Evolutionary conservation across 2,797 vertebrate species (phyloP), one percentile per base, ranked within the genome.

Genomic region (Clamator glandarius): DNA sequence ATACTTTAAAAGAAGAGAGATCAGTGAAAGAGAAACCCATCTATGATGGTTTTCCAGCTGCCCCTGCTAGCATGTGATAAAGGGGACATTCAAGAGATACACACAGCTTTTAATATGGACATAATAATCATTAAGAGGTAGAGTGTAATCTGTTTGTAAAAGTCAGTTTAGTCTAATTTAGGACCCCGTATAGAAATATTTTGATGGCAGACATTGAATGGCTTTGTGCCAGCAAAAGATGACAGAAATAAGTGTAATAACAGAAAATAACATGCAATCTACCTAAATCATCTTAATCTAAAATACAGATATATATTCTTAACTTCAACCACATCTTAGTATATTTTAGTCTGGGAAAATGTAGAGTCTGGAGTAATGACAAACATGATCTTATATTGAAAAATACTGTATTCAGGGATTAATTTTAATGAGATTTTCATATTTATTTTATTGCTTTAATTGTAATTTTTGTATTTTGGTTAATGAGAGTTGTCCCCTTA

Each of bases 391-490:
- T 80, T 81, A 33, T 63, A 54, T n/a, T 74, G 59, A 57, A 96
- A 87, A 81, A 58, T 42, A 52, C 2, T 80, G 64, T 69, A 64
- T 93, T 75, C 16, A 6, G 89, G 66, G 92, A 91, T 93, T 93
- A 89, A 89, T 95, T 93, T 85, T 74, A 85, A 85, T 85, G 72
- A 89, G 23, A 8, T 66, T 93, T 92, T 93, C 42, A 55, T 95
- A 87, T 66, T 84, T 74, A 87, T 91, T 91, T 90, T 91, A 90
- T 89, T 75, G 39, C 63, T 91, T 94, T 92, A 95, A 90, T 95
- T 94, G 94, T 93, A 77, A 69, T 85, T 87, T 94, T 87, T 93
- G n/a, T 28, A 12, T 54, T 85, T 95, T 69, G 62, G 35, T 84
- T 85, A 91, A 96, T 93, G 82, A 91, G 66, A 77, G 26, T 91